Base-by-base conservation (phyloP, 2,113 vertebrate genomes). In the Dasyprocta punctata region DNA sequence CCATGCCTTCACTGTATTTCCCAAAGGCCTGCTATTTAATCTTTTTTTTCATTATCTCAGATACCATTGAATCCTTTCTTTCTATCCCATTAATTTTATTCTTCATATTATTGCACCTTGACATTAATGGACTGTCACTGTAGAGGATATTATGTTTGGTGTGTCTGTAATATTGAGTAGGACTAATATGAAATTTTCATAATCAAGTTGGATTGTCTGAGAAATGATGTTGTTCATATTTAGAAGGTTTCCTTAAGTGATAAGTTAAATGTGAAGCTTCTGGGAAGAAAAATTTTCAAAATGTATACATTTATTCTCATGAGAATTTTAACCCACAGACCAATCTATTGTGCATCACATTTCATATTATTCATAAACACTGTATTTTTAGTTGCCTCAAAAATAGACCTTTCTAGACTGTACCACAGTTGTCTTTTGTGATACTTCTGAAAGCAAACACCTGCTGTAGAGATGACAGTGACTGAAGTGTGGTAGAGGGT, bases 41-140 rank as follows among this genome's bases (percentile, higher is more conserved):
- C 87, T 95, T 95, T 80, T 80, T 95, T 96, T 96, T 97, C 96
- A 96, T 97, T 97, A 94, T 95, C 81, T 96, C 69, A 67, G 63
- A 94, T 95, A 87, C 69, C 41, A 33, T 63, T 90, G 90, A 97
- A 95, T 89, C 87, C 95, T 97, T 92, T 94, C 60, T 94, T 52
- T 75, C 54, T 85, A 69, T 89, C 75, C 90, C 65, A 33, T 95
- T 94, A 96, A 96, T 97, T 96, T 95, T 71, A 83, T 89, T n/a
- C 54, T 96, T 96, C 44, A 26, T 93, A 78, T 96, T 90, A 81
- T 60, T 96, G 54, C 7, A 92, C 78, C 91, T 96, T 97, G 91
- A 94, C 93, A 83, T 94, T 96, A 96, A 97, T 95, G 89, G 88
- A 90, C 85, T 96, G 90, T 93, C 92, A 78, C 81, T 80, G 44